Conservation (phyloP, 2,888 invertebrate genomes). For the Chymomyza procnemis region DNA sequence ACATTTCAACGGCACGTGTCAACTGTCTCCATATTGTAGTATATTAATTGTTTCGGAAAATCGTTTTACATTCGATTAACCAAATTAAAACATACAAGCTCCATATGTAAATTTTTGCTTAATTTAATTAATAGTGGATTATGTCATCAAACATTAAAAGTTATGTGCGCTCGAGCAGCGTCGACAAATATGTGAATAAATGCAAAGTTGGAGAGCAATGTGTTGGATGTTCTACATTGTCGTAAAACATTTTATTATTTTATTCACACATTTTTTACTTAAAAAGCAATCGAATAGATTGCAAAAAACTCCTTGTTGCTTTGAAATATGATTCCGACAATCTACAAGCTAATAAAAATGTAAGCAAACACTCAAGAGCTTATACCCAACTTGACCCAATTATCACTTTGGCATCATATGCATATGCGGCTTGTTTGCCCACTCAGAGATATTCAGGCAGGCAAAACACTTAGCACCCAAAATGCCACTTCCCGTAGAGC, state of each 20-base stretch:
- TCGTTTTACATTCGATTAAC: neutral
- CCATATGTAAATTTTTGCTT: neutral
- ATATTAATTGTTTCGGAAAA: neutral
- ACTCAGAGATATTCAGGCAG: slow-evolving; percentile 8
- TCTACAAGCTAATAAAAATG: neutral
- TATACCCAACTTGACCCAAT: neutral
- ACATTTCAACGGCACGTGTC: slow-evolving; percentile 11
- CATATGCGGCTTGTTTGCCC: neutral
- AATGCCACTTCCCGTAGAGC: neutral
- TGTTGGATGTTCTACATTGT: too few species aligned
- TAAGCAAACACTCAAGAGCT: neutral
- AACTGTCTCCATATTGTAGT: neutral
- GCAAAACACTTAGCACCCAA: neutral
- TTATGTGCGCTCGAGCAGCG: neutral
- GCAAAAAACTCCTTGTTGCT: too few species aligned
- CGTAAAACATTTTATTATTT: too few species aligned
- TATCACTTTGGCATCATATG: neutral
- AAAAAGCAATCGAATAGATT: too few species aligned
- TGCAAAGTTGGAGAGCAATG: neutral
- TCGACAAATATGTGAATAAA: too few species aligned
- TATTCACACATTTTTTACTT: too few species aligned
- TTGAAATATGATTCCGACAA: neutral
- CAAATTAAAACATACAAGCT: neutral
- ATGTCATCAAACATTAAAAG: neutral
- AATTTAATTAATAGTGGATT: slow-evolving; percentile 9